Conservation (phyloP, 1,140 invertebrate species). For the Ips nitidus region DNA sequence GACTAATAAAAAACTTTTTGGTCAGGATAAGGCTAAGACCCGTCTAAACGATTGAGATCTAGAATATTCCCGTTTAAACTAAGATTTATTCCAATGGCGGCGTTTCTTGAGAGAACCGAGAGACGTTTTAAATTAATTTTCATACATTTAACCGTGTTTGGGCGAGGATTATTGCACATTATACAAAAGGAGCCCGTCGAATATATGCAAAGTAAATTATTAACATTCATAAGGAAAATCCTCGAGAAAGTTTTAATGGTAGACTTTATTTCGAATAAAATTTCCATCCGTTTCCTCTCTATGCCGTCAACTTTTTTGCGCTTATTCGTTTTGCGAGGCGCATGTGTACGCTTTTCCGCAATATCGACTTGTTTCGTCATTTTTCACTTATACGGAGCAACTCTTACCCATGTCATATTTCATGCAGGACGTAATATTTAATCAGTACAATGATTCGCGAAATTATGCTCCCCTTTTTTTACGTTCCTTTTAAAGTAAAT, state of each 20-base stretch:
- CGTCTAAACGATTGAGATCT: no score
- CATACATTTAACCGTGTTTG: constrained; percentile 42
- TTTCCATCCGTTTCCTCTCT: constrained; percentile 50
- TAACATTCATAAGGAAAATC: constrained; percentile 52
- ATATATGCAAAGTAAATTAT: constrained; percentile 52
- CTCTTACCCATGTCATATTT: constrained; percentile 7
- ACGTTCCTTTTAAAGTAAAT: neutral
- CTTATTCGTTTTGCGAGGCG: constrained; percentile 42
- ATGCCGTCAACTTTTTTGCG: constrained; percentile 30
- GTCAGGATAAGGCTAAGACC: no score
- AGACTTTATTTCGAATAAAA: constrained; percentile 51
- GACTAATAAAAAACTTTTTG: no score
- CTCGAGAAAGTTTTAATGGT: constrained; percentile 49
- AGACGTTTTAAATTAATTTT: constrained; percentile 18
- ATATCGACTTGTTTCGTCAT: constrained; percentile 45
- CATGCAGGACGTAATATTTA: neutral
- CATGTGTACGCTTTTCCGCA: constrained; percentile 43
- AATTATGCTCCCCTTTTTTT: neutral
- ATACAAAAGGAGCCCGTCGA: constrained; percentile 38
- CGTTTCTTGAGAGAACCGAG: neutral
- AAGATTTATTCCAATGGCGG: neutral
- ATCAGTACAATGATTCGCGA: neutral
- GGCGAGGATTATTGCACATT: constrained; percentile 43
- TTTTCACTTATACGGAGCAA: constrained; percentile 37
- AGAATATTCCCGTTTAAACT: neutral